A percentile compares a stretch with the other conserved stretches of the same genome.
These are phyloP conservation scores for Leucophenga varia DNA, from an alignment of 1,140 invertebrate genomes.

Conservation along the genomic window DNA sequence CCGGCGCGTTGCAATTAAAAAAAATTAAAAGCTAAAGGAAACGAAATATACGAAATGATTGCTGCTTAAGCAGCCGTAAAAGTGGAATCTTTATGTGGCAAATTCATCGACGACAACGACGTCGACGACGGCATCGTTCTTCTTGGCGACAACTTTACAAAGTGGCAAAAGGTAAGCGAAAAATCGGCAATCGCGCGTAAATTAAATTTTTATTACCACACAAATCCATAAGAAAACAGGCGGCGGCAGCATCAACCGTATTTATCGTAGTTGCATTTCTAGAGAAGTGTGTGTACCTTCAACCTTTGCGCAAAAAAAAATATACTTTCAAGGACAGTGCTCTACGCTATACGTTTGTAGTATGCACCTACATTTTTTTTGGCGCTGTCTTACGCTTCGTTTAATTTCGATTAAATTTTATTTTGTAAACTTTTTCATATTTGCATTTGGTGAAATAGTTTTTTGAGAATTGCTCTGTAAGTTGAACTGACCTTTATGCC, in stretches of 20 bases:
- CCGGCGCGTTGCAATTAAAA: neutral
- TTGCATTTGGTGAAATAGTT: no score
- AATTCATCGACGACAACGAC: conserved; percentile 16
- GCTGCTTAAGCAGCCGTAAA: conserved; percentile 42
- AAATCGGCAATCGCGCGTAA: conserved; percentile 49
- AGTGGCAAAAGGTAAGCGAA: conserved; percentile 24
- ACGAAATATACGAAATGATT: conserved; percentile 20
- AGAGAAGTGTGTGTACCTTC: no score
- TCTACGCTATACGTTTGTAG: no score
- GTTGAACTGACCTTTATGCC: no score
- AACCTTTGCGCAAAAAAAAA: no score
- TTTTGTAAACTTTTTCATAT: no score
- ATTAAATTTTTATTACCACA: conserved; percentile 48
- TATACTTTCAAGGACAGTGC: no score
- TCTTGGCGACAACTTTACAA: conserved; percentile 2
- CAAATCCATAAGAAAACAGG: conserved; percentile 20
- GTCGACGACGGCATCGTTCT: conserved; percentile 11
- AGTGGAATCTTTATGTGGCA: conserved; percentile 47
- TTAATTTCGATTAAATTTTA: no score
- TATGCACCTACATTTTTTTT: no score
- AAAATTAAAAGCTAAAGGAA: conserved; percentile 1
- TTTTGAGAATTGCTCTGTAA: no score
- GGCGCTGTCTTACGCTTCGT: no score
- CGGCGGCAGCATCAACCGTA: neutral
- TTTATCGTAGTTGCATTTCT: no score